phyloP scores from a whole-genome alignment of 2,797 vertebrate genomes.

The Microctenopoma steveboyesi region DNA sequence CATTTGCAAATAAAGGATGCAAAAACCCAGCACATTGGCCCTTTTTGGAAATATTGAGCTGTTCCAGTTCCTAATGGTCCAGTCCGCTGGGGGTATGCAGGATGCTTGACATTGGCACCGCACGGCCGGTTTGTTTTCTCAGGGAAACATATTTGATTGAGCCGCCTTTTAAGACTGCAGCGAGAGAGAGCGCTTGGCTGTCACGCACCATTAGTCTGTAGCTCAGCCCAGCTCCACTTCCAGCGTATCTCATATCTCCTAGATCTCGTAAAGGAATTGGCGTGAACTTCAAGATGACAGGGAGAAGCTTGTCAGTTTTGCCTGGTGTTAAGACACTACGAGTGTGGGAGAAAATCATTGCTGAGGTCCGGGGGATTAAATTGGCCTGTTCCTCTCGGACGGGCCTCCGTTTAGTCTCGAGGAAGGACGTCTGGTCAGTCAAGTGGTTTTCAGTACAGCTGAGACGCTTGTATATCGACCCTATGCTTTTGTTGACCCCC shows the following conservation, averaged over 20 bases:
- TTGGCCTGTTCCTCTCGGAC: constrained; percentile 40
- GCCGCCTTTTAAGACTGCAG: constrained; percentile 52
- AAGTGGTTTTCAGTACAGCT: constrained; percentile 60
- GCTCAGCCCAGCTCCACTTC: constrained; percentile 48
- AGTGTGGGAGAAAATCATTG: constrained; percentile 62
- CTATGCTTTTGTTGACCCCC: constrained; percentile 54
- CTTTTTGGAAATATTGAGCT: constrained; percentile 36
- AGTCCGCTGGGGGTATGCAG: constrained; percentile 41
- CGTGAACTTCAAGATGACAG: constrained; percentile 41
- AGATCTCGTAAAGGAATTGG: constrained; percentile 42
- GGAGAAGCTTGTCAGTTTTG: constrained; percentile 48
- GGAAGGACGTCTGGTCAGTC: constrained; percentile 67
- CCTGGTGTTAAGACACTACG: constrained; percentile 43
- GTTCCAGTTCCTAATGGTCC: constrained; percentile 48
- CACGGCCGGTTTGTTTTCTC: constrained; percentile 63
- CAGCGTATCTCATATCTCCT: constrained; percentile 31
- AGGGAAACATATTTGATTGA: constrained; percentile 68
- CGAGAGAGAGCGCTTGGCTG: constrained; percentile 56
- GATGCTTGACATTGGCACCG: constrained; percentile 60
- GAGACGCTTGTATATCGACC: constrained; percentile 34
- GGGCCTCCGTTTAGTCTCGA: constrained; percentile 57
- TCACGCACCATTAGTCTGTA: constrained; percentile 55
- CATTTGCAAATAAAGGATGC: neutral
- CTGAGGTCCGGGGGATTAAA: constrained; percentile 3
- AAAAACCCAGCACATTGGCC: constrained; percentile 16